A percentile compares a stretch with the other conserved stretches of the same genome.
Evolutionary conservation across 2,797 vertebrate genomes (phyloP).

Genomic region (Takifugu ocellatus): DNA sequence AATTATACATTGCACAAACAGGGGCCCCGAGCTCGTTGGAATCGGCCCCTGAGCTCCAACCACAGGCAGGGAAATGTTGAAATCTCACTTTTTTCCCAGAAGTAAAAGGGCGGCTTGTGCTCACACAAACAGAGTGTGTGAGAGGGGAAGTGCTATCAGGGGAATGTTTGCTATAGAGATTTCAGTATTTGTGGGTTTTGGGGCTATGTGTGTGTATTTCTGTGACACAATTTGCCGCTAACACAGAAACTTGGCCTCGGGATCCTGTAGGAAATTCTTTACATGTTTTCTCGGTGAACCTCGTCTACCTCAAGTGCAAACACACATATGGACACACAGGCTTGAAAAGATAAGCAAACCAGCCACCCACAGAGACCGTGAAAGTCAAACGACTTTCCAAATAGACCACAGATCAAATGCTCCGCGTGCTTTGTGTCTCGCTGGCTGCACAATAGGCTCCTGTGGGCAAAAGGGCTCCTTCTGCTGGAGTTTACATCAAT

Average conservation of each 20-base stretch:
- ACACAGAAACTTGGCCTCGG: slow-evolving; percentile 46
- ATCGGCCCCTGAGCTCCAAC: slow-evolving; percentile 15
- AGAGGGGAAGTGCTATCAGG: slow-evolving; percentile 34
- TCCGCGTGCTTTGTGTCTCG: slow-evolving; percentile 15
- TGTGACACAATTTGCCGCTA: slow-evolving; percentile 20
- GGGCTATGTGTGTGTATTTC: slow-evolving; percentile 13
- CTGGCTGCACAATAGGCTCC: slow-evolving; percentile 1
- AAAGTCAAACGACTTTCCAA: slow-evolving; percentile 37
- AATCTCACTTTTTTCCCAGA: slow-evolving; percentile 56
- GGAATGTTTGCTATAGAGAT: slow-evolving; percentile 43
- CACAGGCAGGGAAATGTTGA: slow-evolving; percentile 42
- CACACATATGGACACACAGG: slow-evolving; percentile 27
- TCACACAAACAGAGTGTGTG: slow-evolving; percentile 44
- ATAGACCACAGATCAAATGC: slow-evolving; percentile 34
- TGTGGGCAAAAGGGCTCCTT: slow-evolving; percentile 18
- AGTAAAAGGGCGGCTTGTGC: slow-evolving; percentile 26
- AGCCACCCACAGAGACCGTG: slow-evolving; percentile 42
- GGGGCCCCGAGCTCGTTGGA: slow-evolving; percentile 13
- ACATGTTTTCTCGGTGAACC: slow-evolving; percentile 64
- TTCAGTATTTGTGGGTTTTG: slow-evolving; percentile 42
- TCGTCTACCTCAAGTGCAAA: slow-evolving; percentile 22
- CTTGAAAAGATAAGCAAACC: slow-evolving; percentile 34
- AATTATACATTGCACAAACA: slow-evolving; percentile 13
- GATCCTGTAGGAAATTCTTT: slow-evolving; percentile 70
- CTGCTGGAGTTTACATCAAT: slow-evolving; percentile 9